Evolutionary conservation across 2,797 vertebrate genomes (phyloP).

Genomic region (Crocodylus rhombifer): DNA sequence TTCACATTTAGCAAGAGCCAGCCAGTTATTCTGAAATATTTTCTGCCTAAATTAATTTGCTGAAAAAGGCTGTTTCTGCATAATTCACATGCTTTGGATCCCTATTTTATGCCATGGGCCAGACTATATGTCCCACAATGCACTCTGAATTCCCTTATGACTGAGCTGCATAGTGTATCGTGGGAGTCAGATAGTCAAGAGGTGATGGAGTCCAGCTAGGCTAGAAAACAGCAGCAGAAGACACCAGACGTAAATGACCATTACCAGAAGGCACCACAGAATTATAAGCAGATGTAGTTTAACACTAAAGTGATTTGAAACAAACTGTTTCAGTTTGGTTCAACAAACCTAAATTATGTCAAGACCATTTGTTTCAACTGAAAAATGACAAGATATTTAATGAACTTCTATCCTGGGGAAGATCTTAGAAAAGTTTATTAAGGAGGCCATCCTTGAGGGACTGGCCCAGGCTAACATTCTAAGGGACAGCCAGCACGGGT

Average conservation of each 20-base stretch:
- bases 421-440: too few species aligned
- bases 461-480: too few species aligned
- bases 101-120: not conserved
- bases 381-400: not conserved
- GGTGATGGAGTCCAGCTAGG: not conserved
- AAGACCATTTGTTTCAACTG: not conserved
- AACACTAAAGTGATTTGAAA: constrained; percentile 35
- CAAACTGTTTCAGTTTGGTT: not conserved
- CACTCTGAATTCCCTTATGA: not conserved
- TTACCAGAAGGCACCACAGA: not conserved
- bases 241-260: not conserved
- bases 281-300: not conserved
- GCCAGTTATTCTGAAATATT: not conserved
- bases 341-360: not conserved
- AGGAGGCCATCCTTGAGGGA: too few species aligned
- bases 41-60: not conserved
- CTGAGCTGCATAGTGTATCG: not conserved
- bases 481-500: too few species aligned
- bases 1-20: too few species aligned
- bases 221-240: not conserved
- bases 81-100: constrained; percentile 1
- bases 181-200: not conserved
- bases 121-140: not conserved
- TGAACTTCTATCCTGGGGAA: too few species aligned
- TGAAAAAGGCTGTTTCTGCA: constrained; percentile 10